Percentiles rank a stretch among this genome's conserved stretches.
Evolutionary conservation across 2,797 vertebrate species (phyloP).

Genomic region (Halcyon leucocephala): DNA sequence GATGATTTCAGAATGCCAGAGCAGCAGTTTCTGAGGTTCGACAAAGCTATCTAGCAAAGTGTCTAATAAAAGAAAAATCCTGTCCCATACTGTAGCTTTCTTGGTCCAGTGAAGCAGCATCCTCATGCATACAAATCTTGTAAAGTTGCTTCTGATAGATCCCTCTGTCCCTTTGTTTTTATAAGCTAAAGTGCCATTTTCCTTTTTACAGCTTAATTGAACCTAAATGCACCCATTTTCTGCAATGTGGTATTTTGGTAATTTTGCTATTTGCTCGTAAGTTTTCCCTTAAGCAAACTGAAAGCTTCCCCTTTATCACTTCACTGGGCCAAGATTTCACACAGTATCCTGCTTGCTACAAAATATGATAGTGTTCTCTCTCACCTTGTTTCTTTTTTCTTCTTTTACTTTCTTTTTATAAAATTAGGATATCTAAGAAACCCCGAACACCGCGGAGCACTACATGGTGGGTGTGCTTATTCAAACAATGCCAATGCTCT

Average conservation of each 20-base stretch:
- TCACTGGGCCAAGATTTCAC: slow-evolving; percentile 76
- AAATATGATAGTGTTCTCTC: slow-evolving; percentile 75
- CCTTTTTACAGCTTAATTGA: slow-evolving; percentile 57
- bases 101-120: slow-evolving; percentile 72
- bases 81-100: slow-evolving; percentile 71
- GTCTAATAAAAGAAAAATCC: slow-evolving; percentile 68
- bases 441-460: slow-evolving; percentile 73
- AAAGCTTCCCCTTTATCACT: slow-evolving; percentile 59
- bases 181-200: slow-evolving; percentile 54
- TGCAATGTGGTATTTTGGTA: slow-evolving; percentile 50
- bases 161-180: slow-evolving; percentile 30
- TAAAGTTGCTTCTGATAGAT: slow-evolving; percentile 39
- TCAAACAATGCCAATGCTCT: slow-evolving; percentile 72
- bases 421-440: slow-evolving; percentile 76
- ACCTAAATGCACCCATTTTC: slow-evolving; percentile 30
- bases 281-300: slow-evolving; percentile 57
- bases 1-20: slow-evolving; percentile 66
- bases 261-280: slow-evolving; percentile 16
- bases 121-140: slow-evolving; percentile 28
- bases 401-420: slow-evolving; percentile 77
- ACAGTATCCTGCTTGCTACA: slow-evolving; percentile 74
- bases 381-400: slow-evolving; percentile 76
- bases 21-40: slow-evolving; percentile 59
- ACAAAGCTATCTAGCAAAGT: slow-evolving; percentile 67
- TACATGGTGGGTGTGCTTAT: slow-evolving; percentile 76